phyloP scores from a whole-genome alignment of 2,113 vertebrate species.

The Odobenus rosmarus region DNA sequence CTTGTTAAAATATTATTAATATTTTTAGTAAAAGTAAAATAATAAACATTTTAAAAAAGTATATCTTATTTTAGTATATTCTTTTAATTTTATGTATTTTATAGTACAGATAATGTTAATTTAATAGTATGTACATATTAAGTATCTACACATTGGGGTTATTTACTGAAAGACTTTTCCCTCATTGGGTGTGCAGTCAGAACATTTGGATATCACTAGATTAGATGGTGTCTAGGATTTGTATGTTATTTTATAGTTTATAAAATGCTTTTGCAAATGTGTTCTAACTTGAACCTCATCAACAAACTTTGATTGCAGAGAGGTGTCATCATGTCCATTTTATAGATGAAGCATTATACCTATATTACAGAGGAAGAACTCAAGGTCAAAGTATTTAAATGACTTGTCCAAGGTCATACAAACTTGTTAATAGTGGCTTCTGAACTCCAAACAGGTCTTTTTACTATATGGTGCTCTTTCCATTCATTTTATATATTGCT shows the following conservation, averaged over 20 bases:
- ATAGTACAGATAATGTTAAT: too few species aligned
- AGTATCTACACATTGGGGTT: background rate
- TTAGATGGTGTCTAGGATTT: background rate
- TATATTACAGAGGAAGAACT: background rate
- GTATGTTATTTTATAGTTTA: background rate
- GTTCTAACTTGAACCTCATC: background rate
- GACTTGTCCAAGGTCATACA: background rate
- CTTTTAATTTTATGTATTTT: too few species aligned
- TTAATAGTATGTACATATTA: too few species aligned
- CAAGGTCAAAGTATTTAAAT: background rate
- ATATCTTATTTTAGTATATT: too few species aligned
- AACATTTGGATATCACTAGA: background rate
- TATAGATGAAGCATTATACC: background rate
- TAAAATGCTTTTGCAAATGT: background rate
- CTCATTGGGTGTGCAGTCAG: background rate
- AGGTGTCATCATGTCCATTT: background rate
- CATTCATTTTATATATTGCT: background rate
- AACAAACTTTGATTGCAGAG: background rate
- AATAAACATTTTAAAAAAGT: background rate
- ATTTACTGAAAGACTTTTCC: background rate
- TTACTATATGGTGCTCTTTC: background rate
- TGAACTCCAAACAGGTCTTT: background rate
- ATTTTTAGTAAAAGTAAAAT: slow-evolving; percentile 13
- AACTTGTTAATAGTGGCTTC: background rate
- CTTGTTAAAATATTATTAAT: background rate